phyloP scores from a whole-genome alignment of 2,888 invertebrate genomes.

The Actias luna region DNA sequence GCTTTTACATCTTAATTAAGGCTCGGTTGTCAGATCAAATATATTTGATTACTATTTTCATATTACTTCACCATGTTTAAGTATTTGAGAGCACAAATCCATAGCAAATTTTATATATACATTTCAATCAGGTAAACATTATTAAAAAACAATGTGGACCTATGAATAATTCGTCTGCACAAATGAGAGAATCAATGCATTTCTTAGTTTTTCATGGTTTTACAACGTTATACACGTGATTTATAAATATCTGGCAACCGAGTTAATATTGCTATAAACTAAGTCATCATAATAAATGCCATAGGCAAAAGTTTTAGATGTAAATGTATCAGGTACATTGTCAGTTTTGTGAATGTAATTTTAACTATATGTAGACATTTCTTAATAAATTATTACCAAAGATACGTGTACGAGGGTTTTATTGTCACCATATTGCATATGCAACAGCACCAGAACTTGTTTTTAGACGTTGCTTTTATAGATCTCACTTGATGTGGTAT shows the following conservation, averaged over 20 bases:
- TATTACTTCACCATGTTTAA: background rate
- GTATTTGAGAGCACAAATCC: background rate
- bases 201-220: background rate
- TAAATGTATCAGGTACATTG: slow-evolving; percentile 36
- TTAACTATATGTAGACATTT: slow-evolving; percentile 53
- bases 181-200: background rate
- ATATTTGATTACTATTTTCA: background rate
- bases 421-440: no score
- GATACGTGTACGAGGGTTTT: no score
- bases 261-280: background rate
- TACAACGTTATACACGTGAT: background rate
- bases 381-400: slow-evolving; percentile 72
- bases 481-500: no score
- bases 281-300: background rate
- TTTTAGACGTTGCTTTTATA: no score
- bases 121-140: no score
- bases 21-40: background rate
- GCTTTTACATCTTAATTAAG: background rate
- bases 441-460: no score
- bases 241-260: background rate
- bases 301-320: slow-evolving; percentile 1
- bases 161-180: background rate
- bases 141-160: no score
- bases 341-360: slow-evolving; percentile 53
- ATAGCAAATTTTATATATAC: no score